Evolutionary conservation across 2,797 vertebrate genomes (phyloP).

Genomic region (Geotrypetes seraphini): DNA sequence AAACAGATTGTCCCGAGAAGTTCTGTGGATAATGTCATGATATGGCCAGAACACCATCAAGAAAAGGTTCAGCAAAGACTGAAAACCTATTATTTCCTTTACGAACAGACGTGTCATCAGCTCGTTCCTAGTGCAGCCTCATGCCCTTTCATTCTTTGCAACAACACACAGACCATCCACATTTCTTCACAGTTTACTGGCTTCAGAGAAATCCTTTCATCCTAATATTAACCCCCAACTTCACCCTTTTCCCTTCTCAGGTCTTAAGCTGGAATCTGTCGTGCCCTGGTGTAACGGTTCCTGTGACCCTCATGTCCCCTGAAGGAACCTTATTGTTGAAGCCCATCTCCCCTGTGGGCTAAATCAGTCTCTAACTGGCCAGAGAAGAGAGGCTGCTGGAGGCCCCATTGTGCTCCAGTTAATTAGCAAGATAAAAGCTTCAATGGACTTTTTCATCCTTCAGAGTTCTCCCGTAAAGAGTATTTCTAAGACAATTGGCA

Average conservation of each 20-base stretch:
- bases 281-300: constrained; percentile 52
- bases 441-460: constrained; percentile 41
- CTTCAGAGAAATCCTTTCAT: constrained; percentile 75
- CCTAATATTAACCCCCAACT: constrained; percentile 61
- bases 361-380: constrained; percentile 57
- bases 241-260: constrained; percentile 58
- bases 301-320: constrained; percentile 54
- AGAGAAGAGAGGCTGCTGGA: constrained; percentile 51
- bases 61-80: too few species aligned
- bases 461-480: constrained; percentile 44
- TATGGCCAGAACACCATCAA: background rate
- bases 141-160: constrained; percentile 68
- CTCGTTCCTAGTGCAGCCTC: constrained; percentile 62
- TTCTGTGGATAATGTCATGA: background rate
- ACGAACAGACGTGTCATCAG: constrained; percentile 48
- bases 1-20: background rate
- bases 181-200: constrained; percentile 81
- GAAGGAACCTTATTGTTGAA: constrained; percentile 57
- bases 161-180: constrained; percentile 71
- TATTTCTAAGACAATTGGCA: constrained; percentile 65
- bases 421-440: constrained; percentile 72
- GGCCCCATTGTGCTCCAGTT: constrained; percentile 66
- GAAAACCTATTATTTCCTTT: constrained; percentile 11
- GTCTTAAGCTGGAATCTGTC: constrained; percentile 53
- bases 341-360: constrained; percentile 57